Evolutionary conservation across 2,888 invertebrate genomes (phyloP).

Genomic region (Epinotia nisella): DNA sequence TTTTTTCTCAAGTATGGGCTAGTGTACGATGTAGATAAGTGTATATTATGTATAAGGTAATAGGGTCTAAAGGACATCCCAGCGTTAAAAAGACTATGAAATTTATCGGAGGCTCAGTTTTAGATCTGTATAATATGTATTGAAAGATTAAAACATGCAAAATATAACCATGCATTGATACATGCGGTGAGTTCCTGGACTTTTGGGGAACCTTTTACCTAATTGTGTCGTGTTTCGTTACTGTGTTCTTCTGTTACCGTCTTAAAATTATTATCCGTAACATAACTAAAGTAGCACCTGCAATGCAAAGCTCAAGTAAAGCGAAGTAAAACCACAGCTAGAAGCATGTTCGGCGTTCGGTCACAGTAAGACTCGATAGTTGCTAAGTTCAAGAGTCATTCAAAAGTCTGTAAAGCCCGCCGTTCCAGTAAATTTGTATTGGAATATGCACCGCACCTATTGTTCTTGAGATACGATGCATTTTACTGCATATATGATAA

Average conservation of each 20-base stretch:
- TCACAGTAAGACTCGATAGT: constrained; percentile 24
- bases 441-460: not conserved
- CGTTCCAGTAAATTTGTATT: not conserved
- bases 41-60: not conserved
- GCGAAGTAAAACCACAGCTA: constrained; percentile 53
- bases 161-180: constrained; percentile 21
- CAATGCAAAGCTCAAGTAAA: constrained; percentile 51
- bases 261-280: constrained; percentile 49
- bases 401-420: not conserved
- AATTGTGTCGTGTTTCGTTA: constrained; percentile 50
- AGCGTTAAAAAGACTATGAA: not conserved
- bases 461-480: not conserved
- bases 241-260: constrained; percentile 48
- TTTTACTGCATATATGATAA: not conserved
- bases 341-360: constrained; percentile 52
- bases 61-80: not conserved
- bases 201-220: constrained; percentile 48
- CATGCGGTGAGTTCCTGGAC: constrained; percentile 45
- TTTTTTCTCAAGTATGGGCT: not conserved
- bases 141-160: constrained; percentile 15
- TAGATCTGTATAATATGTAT: not conserved
- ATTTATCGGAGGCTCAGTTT: not conserved
- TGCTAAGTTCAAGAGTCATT: constrained; percentile 1
- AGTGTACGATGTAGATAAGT: not conserved
- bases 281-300: constrained; percentile 49